A percentile compares a stretch with the other conserved stretches of the same genome.
These are phyloP conservation scores for Aricia agestis DNA, from an alignment of 1,140 invertebrate genomes.

Conservation along the genomic window DNA sequence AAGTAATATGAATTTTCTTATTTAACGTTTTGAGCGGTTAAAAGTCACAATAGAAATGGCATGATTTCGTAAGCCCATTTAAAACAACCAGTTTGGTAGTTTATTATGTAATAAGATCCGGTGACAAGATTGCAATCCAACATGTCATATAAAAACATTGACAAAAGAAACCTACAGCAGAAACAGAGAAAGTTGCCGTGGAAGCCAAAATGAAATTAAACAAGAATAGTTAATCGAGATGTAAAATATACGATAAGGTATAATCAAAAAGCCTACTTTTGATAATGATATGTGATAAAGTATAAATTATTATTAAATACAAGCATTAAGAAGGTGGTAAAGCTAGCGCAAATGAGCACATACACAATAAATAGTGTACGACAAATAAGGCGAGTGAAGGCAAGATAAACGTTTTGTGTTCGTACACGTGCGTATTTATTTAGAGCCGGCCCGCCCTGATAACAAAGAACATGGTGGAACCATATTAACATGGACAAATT, in stretches of 20 bases:
- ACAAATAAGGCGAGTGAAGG: conserved; percentile 38
- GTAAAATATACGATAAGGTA: background rate
- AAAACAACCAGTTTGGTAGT: conserved; percentile 52
- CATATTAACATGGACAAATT: conserved; percentile 15
- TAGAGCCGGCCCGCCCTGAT: conserved; percentile 10
- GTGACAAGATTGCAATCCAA: conserved; percentile 54
- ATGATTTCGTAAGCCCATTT: conserved; percentile 56
- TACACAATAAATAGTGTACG: conserved; percentile 23
- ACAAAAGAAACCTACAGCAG: conserved; percentile 36
- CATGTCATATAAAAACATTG: conserved; percentile 38
- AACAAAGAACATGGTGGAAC: conserved; percentile 14
- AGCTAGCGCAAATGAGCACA: background rate
- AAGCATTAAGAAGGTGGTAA: conserved; percentile 9
- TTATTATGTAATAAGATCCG: conserved; percentile 54
- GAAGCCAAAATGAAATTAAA: conserved; percentile 18
- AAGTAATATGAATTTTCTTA: too few relatives aligned
- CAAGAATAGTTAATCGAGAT: background rate
- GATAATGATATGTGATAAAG: background rate
- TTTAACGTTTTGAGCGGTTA: background rate
- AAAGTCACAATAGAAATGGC: background rate
- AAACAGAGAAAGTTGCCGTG: conserved; percentile 2
- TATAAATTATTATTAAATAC: conserved; percentile 7
- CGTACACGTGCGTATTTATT: conserved; percentile 41
- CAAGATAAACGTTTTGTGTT: conserved; percentile 46
- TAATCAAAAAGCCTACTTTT: background rate